Conservation (phyloP, 2,113 vertebrate genomes). For the Amphiprion percula region DNA sequence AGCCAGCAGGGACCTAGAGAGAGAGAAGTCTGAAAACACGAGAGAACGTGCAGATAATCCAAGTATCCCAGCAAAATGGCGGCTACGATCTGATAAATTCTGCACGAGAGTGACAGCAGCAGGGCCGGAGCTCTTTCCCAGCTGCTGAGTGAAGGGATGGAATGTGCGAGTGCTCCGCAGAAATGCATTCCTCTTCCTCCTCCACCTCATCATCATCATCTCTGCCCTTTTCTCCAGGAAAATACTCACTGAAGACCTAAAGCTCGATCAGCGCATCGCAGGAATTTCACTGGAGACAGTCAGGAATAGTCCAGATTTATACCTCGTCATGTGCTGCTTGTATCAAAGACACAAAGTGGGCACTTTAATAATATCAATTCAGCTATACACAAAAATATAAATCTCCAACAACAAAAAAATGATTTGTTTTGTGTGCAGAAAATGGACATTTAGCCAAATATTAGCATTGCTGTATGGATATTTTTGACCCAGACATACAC, state of each 20-base stretch:
- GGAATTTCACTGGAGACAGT: constrained; percentile 18
- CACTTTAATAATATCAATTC: too few relatives aligned
- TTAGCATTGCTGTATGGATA: too few relatives aligned
- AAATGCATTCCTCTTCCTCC: constrained; percentile 64
- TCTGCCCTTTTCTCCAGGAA: constrained; percentile 40
- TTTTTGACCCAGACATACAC: too few relatives aligned
- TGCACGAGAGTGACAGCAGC: constrained; percentile 64
- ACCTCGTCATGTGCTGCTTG: too few relatives aligned
- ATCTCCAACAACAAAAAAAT: too few relatives aligned
- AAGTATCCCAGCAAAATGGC: constrained; percentile 49
- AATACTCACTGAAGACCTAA: constrained; percentile 31
- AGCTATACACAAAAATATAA: too few relatives aligned
- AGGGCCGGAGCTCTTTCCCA: constrained; percentile 56
- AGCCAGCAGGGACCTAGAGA: background rate
- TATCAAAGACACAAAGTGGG: too few relatives aligned
- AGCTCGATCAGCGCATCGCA: constrained; percentile 19
- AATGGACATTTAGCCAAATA: too few relatives aligned
- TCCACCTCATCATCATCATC: constrained; percentile 51
- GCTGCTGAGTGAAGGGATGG: constrained; percentile 66
- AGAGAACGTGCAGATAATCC: background rate
- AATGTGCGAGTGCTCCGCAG: constrained; percentile 67
- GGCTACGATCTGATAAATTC: constrained; percentile 65
- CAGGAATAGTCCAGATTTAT: background rate
- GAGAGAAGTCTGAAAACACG: background rate
- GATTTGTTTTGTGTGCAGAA: too few relatives aligned